phyloP scores from a whole-genome alignment of 1,140 invertebrate species.

The Chelonus insularis region DNA sequence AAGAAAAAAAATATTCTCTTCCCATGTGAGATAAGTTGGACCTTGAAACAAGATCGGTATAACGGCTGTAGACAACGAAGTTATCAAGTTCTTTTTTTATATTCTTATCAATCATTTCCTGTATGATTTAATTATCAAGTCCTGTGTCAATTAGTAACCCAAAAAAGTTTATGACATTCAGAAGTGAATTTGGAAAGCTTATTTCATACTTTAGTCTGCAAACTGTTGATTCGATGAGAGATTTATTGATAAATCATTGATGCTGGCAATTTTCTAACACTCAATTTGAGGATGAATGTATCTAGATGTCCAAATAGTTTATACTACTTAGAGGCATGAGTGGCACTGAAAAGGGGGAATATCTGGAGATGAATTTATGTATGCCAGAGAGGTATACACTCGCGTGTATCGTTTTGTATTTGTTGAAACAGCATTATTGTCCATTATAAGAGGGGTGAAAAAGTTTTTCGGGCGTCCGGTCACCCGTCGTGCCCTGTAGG shows the following conservation, averaged over 20 bases:
- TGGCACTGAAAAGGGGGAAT: background rate
- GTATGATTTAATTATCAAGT: constrained; percentile 1
- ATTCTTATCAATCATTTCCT: too few relatives aligned
- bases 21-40: background rate
- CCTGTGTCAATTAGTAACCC: too few relatives aligned
- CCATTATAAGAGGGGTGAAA: constrained; percentile 37
- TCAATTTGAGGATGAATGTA: background rate
- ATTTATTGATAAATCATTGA: constrained; percentile 24
- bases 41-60: too few relatives aligned
- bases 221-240: background rate
- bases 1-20: background rate
- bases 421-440: constrained; percentile 54
- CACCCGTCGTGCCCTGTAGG: constrained; percentile 43
- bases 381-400: constrained; percentile 7
- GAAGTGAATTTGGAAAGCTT: too few relatives aligned
- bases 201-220: too few relatives aligned
- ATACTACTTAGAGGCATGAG: background rate
- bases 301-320: constrained; percentile 7
- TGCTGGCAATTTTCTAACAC: constrained; percentile 6
- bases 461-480: constrained; percentile 30
- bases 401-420: constrained; percentile 51
- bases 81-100: too few relatives aligned
- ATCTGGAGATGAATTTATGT: background rate
- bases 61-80: too few relatives aligned
- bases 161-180: too few relatives aligned